Evolutionary conservation across 2,888 invertebrate genomes (phyloP).

Genomic region (Bellardia pandia): DNA sequence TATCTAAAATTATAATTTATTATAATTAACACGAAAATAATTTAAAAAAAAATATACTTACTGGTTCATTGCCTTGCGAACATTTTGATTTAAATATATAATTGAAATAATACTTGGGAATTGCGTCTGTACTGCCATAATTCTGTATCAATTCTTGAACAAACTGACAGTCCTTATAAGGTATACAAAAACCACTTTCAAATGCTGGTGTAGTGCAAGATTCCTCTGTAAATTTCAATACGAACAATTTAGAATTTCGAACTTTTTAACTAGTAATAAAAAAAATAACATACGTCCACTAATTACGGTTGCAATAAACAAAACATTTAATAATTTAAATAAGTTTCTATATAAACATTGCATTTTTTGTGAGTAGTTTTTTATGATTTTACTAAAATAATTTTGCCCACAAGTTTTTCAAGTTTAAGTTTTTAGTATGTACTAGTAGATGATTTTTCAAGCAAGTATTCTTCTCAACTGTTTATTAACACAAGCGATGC

Average conservation of each 20-base stretch:
- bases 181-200: constrained; percentile 69
- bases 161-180: constrained; percentile 65
- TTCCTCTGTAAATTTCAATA: constrained; percentile 58
- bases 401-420: constrained; percentile 29
- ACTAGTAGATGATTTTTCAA: constrained; percentile 47
- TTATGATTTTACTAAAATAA: background rate
- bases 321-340: constrained; percentile 32
- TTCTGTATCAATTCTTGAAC: constrained; percentile 35
- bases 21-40: too few relatives aligned
- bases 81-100: constrained; percentile 62
- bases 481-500: constrained; percentile 26
- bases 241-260: background rate
- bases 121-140: constrained; percentile 50
- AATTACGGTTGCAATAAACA: constrained; percentile 11
- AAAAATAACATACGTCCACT: constrained; percentile 63
- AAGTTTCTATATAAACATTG: background rate
- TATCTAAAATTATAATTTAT: constrained; percentile 38
- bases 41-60: constrained; percentile 35
- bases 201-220: constrained; percentile 66
- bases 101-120: constrained; percentile 60
- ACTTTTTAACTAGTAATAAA: background rate
- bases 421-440: constrained; percentile 45
- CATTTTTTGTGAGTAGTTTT: constrained; percentile 22
- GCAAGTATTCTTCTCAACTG: constrained; percentile 55
- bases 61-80: constrained; percentile 52